Conservation (phyloP, 1,140 invertebrate species). For the Philopotamus ludificatus region DNA sequence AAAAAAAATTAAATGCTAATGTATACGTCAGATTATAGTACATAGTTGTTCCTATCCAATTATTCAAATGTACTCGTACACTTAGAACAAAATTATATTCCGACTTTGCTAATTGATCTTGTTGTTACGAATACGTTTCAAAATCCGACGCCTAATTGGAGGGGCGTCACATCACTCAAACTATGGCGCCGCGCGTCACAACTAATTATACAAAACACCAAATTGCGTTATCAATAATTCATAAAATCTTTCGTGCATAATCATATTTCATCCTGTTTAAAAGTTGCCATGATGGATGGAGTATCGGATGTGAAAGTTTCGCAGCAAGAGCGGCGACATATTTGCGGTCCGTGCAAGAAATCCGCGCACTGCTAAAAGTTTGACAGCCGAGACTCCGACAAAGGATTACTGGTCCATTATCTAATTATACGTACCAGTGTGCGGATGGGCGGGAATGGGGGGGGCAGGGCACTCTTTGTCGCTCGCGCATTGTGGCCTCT, state of each 20-base stretch:
- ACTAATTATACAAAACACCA: background rate
- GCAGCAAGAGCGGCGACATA: slow-evolving; percentile 16
- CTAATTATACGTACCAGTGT: slow-evolving; percentile 10
- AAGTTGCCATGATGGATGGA: slow-evolving; percentile 19
- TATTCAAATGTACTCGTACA: too few relatives aligned
- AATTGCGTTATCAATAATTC: background rate
- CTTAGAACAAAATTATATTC: too few relatives aligned
- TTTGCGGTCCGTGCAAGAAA: slow-evolving; percentile 14
- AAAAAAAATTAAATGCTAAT: too few relatives aligned
- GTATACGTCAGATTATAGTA: too few relatives aligned
- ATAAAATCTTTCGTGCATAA: background rate
- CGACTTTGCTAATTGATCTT: too few relatives aligned
- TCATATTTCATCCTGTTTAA: background rate
- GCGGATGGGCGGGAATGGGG: too few relatives aligned
- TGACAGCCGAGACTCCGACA: slow-evolving; percentile 17
- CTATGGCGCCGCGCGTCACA: background rate
- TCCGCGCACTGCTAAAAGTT: slow-evolving; percentile 20
- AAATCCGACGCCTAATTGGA: too few relatives aligned
- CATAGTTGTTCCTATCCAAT: too few relatives aligned
- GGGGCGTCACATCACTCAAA: background rate
- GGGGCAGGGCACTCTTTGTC: background rate
- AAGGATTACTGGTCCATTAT: slow-evolving; percentile 26
- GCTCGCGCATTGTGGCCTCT: background rate
- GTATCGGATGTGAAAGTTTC: slow-evolving; percentile 24
- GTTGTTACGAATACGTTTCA: too few relatives aligned